Base-by-base conservation (phyloP, 64 coral and sea anemone genomes). In the Trachythela sp. region DNA sequence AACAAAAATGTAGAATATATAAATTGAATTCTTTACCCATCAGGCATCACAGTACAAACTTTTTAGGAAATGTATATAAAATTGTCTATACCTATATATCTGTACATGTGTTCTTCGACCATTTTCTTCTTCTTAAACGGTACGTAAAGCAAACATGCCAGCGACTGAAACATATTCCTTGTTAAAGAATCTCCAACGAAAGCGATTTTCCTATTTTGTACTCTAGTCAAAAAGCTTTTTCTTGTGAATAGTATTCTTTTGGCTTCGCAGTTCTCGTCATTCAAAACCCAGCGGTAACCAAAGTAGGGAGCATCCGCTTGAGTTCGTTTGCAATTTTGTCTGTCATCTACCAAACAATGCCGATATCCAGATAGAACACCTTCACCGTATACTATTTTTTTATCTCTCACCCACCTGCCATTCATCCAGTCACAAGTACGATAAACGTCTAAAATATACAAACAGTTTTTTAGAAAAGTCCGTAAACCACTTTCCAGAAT, bases 111-210 rank as follows among this genome's bases (percentile, higher is more conserved):
- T 2, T 85, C 37, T 27, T 85, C 26, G 14, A 85, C 42, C 84
- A 85, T 85, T 40, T 48, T 48, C 14, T 33, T 48, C 14, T 33
- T 48, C 4, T 85, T 40, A 40, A 29, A 29, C 41, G 35, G 27
- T 14, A 85, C 84, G 31, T 85, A 85, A 29, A 85, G 48, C 42
- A 85, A 40, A 1, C 84, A 85, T 15, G 84, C 84, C 42, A 85
- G 26, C 4, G 84, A 85, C 40, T 85, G 84, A 17, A 85, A 85
- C 39, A 48, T 40, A 40, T 85, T 85, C 40, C 84, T 85, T 85
- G 84, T 85, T 48, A 85, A 49, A 0, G 84, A 85, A 48, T 85
- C 84, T 85, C 84, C 84, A 48, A 85, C 13, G 41, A 85, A 85
- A 22, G 27, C 37, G 30, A 85, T 48, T 40, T 85, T 85, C 10